Conservation (phyloP, 2,113 vertebrate genomes). For the Zapornia atra region DNA sequence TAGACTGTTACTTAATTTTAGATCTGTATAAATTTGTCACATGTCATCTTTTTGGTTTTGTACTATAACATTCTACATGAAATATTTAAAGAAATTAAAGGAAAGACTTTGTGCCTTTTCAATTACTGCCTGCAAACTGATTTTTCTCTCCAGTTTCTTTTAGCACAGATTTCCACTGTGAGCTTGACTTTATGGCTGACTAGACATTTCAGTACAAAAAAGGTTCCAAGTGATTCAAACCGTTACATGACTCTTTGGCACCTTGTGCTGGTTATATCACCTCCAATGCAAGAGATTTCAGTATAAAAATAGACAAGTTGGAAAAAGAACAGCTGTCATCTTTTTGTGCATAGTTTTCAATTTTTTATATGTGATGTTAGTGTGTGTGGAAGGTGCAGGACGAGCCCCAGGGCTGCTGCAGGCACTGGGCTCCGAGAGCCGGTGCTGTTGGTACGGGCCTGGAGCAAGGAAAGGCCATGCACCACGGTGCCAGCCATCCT, state of each 20-base stretch:
- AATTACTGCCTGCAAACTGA: background rate
- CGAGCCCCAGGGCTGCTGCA: background rate
- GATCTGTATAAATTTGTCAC: background rate
- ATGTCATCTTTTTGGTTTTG: background rate
- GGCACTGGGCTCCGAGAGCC: background rate
- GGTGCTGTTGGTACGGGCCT: fast-evolving
- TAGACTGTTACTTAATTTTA: background rate
- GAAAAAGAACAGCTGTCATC: slow-evolving; percentile 38
- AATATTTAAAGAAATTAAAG: background rate
- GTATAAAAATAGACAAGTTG: slow-evolving; percentile 44
- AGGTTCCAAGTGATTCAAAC: slow-evolving; percentile 29
- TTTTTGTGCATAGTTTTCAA: slow-evolving; percentile 8
- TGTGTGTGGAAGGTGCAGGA: background rate
- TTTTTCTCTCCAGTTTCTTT: background rate
- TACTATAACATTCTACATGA: background rate
- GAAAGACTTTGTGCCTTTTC: background rate
- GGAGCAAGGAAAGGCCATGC: background rate
- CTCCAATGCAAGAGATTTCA: slow-evolving; percentile 20
- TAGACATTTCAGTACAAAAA: slow-evolving; percentile 7
- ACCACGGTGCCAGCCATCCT: background rate
- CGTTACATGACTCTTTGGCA: slow-evolving; percentile 20
- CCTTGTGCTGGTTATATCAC: slow-evolving; percentile 32
- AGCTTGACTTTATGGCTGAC: slow-evolving; percentile 29
- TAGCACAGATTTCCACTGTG: background rate
- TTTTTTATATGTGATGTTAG: background rate